These are phyloP conservation scores for Protosalanx chinensis DNA, from an alignment of 2,797 vertebrate species.

Conservation along the genomic window DNA sequence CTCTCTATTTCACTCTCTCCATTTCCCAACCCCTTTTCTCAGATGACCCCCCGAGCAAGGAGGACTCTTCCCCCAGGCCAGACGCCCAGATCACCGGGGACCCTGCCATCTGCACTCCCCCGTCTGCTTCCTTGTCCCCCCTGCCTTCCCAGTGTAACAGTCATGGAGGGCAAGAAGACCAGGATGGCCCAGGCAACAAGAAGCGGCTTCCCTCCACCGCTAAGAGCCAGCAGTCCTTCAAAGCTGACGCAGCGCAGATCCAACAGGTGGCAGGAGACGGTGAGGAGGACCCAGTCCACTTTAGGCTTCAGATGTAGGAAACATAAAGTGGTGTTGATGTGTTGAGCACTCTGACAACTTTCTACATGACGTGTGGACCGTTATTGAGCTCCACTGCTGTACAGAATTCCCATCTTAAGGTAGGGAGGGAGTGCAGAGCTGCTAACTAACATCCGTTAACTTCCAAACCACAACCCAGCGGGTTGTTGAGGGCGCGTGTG, in stretches of 20 bases:
- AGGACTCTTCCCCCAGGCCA: constrained; percentile 18
- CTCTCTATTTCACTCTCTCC: not conserved
- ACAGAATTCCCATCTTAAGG: no score
- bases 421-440: not conserved
- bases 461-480: not conserved
- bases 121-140: constrained; percentile 24
- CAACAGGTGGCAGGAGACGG: constrained; percentile 72
- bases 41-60: constrained; percentile 33
- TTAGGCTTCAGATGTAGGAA: not conserved
- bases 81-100: constrained; percentile 25
- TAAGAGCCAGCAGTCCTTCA: constrained; percentile 62
- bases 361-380: no score
- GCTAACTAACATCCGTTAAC: not conserved
- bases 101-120: constrained; percentile 44
- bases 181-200: constrained; percentile 21
- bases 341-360: not conserved
- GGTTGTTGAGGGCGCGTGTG: not conserved
- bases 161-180: constrained; percentile 23
- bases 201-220: constrained; percentile 55
- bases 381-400: no score
- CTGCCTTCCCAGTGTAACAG: constrained; percentile 26
- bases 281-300: constrained; percentile 47
- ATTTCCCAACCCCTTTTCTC: constrained; percentile 6
- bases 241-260: constrained; percentile 65
- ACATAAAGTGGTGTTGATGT: no score